Conservation (phyloP, 2,888 invertebrate genomes). For the Brachycybe producta region DNA sequence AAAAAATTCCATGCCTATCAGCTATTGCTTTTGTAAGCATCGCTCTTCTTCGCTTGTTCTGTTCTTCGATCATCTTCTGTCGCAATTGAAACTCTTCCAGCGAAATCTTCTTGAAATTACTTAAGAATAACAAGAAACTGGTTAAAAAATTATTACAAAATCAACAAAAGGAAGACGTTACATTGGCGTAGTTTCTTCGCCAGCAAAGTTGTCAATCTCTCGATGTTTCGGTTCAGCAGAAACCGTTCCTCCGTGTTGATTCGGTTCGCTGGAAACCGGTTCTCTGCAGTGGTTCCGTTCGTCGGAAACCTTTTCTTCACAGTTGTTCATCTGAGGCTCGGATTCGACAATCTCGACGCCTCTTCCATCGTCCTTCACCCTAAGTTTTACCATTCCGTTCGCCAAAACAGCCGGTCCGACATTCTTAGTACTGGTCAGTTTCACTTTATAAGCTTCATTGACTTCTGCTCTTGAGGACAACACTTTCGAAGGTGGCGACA, state of each 20-base stretch:
- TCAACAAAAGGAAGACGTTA: too few relatives aligned
- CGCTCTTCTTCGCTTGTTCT: conserved; percentile 61
- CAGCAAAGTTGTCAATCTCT: too few relatives aligned
- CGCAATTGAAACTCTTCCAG: conserved; percentile 52
- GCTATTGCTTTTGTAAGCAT: conserved; percentile 57
- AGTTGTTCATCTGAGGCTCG: neutral
- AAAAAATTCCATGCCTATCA: conserved; percentile 44
- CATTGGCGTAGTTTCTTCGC: too few relatives aligned
- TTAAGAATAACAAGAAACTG: neutral
- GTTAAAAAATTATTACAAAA: neutral
- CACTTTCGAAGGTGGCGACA: neutral
- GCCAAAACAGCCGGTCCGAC: neutral
- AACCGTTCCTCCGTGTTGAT: too few relatives aligned
- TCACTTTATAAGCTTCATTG: neutral
- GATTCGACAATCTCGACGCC: neutral
- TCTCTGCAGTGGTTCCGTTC: neutral
- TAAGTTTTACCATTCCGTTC: conserved; percentile 5
- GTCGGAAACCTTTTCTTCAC: neutral
- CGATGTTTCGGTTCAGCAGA: too few relatives aligned
- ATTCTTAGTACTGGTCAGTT: neutral
- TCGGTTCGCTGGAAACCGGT: neutral
- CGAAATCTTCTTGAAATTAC: conserved; percentile 10
- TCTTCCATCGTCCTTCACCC: conserved; percentile 7
- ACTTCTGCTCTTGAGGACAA: neutral
- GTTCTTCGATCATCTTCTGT: conserved; percentile 63